Percentiles rank a stretch among this genome's conserved stretches.
phyloP scores from a whole-genome alignment of 2,113 vertebrate species.

The Eira barbara region DNA sequence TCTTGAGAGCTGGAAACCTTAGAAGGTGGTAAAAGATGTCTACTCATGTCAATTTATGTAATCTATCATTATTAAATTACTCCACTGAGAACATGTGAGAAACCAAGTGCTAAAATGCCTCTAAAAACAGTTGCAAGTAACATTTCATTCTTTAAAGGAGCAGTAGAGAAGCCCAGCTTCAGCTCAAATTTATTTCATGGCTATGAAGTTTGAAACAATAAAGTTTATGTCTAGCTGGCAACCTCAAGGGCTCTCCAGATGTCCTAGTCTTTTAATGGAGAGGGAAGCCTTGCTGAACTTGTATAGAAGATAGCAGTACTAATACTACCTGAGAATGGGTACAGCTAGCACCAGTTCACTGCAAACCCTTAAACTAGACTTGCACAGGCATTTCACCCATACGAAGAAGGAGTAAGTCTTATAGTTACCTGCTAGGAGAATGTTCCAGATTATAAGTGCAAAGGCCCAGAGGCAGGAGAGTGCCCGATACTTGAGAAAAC shows the following conservation, averaged over 20 bases:
- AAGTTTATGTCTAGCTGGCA: background rate
- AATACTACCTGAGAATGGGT: background rate
- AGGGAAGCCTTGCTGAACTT: background rate
- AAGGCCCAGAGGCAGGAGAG: background rate
- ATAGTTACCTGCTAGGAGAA: background rate
- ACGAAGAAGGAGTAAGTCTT: background rate
- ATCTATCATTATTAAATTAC: background rate
- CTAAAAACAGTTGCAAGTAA: background rate
- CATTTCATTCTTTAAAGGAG: background rate
- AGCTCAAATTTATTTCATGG: background rate
- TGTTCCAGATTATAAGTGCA: background rate
- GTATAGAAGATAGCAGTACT: background rate
- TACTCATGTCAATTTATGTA: background rate
- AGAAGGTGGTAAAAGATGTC: background rate
- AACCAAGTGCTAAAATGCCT: background rate
- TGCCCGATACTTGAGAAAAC: background rate
- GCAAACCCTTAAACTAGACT: background rate
- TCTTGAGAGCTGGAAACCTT: background rate
- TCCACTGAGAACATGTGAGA: background rate
- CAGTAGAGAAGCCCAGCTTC: background rate
- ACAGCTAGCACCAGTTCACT: background rate
- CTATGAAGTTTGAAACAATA: background rate
- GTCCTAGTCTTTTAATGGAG: background rate
- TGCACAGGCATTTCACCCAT: background rate
- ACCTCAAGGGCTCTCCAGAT: background rate